Conservation (phyloP, 2,888 invertebrate species). For the Dynastes tityus region DNA sequence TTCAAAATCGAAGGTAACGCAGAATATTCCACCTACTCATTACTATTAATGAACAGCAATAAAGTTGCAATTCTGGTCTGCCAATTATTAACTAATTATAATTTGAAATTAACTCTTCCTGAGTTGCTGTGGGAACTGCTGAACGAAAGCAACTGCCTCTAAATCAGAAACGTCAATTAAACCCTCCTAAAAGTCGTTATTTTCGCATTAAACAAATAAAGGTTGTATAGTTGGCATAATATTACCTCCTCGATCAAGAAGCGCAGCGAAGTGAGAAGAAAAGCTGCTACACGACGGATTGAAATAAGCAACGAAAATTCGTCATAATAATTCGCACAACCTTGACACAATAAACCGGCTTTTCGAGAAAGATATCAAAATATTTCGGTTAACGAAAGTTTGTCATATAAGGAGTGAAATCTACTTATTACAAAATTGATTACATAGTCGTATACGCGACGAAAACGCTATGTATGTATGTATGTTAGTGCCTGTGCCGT, state of each 20-base stretch:
- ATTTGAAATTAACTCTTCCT: no score
- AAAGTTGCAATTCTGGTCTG: no score
- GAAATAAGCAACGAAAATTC: slow-evolving; percentile 34
- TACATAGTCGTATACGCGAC: slow-evolving; percentile 31
- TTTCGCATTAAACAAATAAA: no score
- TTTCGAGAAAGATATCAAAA: slow-evolving; percentile 52
- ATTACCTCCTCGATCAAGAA: background rate
- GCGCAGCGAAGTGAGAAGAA: background rate
- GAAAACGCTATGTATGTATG: background rate
- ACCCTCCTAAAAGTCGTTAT: no score
- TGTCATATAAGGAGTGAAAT: slow-evolving; percentile 60
- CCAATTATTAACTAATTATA: no score
- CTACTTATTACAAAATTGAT: slow-evolving; percentile 55
- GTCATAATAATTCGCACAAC: slow-evolving; percentile 53
- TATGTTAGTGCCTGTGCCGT: background rate
- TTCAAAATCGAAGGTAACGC: no score
- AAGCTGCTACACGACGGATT: background rate
- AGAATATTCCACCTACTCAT: no score
- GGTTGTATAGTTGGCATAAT: background rate
- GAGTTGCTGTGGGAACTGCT: no score
- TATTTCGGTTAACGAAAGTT: slow-evolving; percentile 58
- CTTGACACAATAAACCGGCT: slow-evolving; percentile 52
- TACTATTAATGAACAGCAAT: no score
- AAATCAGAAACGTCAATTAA: no score
- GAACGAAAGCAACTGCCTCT: no score